Percentiles rank a stretch among this genome's conserved stretches.
phyloP scores from a whole-genome alignment of 30 jellyfish, hydroid and myxozoan species.

The Aurelia coerulea region DNA sequence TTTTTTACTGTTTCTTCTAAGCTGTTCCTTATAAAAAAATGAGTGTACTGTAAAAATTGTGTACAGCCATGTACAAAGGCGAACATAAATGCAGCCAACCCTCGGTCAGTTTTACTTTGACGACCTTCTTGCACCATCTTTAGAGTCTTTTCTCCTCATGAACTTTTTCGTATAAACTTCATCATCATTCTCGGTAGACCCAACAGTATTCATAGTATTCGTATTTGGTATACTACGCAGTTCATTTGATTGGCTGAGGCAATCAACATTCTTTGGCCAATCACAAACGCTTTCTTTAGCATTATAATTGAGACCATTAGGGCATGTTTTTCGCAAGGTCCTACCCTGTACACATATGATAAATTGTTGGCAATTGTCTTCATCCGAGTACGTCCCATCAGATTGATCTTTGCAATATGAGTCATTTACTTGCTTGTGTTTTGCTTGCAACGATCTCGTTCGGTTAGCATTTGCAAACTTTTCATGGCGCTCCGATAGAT shows the following conservation, averaged over 20 bases:
- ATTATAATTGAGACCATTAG: constrained; percentile 69
- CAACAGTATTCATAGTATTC: neutral
- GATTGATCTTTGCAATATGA: constrained; percentile 39
- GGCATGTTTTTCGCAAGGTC: constrained; percentile 63
- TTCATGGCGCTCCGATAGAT: too few relatives aligned
- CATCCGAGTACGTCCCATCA: constrained; percentile 72
- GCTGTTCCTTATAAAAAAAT: too few relatives aligned
- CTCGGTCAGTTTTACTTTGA: too few relatives aligned
- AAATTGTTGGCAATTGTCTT: constrained; percentile 66
- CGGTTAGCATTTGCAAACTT: too few relatives aligned
- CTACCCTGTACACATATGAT: constrained; percentile 65
- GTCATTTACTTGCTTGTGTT: neutral
- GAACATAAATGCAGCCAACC: too few relatives aligned
- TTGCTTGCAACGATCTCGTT: too few relatives aligned
- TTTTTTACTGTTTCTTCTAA: too few relatives aligned
- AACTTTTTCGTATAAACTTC: constrained; percentile 70
- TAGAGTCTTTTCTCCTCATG: neutral
- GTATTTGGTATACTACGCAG: too few relatives aligned
- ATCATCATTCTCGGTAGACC: constrained; percentile 41
- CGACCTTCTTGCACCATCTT: neutral
- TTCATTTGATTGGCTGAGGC: constrained; percentile 16
- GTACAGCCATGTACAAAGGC: too few relatives aligned
- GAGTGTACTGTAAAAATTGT: too few relatives aligned
- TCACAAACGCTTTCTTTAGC: constrained; percentile 82
- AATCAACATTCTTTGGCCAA: constrained; percentile 85